A percentile compares a stretch with the other conserved stretches of the same genome.
These are phyloP conservation scores for Thalassarche chlororhynchos DNA, from an alignment of 2,113 vertebrate species.

Conservation along the genomic window DNA sequence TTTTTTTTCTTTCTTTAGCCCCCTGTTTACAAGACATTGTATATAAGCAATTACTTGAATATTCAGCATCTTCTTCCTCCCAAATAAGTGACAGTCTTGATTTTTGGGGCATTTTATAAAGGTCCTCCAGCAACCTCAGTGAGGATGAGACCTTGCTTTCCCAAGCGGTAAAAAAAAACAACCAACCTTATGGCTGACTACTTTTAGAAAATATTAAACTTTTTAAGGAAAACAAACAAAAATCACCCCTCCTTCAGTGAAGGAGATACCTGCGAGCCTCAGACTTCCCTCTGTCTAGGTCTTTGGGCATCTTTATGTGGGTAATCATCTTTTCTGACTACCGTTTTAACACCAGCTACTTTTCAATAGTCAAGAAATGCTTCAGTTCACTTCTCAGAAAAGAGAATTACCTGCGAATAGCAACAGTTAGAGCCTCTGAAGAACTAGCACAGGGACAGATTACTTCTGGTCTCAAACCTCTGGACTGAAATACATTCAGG, in stretches of 20 bases:
- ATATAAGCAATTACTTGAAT: not conserved
- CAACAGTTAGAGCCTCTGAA: conserved; percentile 91
- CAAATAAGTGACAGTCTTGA: not conserved
- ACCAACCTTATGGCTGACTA: not conserved
- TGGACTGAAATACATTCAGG: conserved; percentile 94
- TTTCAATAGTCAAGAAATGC: not conserved
- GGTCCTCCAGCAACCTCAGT: not conserved
- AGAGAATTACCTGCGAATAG: conserved; percentile 87
- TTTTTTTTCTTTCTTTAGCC: not conserved
- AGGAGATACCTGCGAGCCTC: not conserved
- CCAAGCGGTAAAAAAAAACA: not conserved
- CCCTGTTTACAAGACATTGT: not conserved
- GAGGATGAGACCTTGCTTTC: not conserved
- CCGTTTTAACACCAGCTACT: not conserved
- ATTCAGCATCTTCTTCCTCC: not conserved
- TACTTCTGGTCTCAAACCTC: conserved; percentile 92
- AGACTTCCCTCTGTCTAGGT: not conserved
- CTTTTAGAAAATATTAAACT: not conserved
- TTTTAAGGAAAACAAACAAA: not conserved
- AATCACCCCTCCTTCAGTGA: not conserved
- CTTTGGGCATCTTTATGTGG: not conserved
- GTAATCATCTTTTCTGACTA: not conserved
- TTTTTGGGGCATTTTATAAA: not conserved
- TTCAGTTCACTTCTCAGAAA: not conserved
- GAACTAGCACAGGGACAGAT: conserved; percentile 95